phyloP scores from a whole-genome alignment of 1,140 invertebrate species.

The Aphelenchoides fujianensis region DNA sequence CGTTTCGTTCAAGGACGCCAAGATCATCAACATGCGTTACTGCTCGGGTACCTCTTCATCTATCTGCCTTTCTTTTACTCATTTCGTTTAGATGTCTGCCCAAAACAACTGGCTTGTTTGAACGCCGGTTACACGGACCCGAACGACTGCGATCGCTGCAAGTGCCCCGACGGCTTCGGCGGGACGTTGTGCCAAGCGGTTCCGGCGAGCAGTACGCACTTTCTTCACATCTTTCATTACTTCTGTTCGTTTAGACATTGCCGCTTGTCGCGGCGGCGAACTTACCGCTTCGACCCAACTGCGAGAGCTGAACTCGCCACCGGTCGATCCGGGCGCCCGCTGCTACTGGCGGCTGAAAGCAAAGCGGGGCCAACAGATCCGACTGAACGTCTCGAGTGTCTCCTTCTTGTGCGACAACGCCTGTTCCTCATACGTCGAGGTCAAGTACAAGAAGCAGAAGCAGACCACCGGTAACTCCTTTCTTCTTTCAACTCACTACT shows the following conservation, averaged over 20 bases:
- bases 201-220: slow-evolving; percentile 33
- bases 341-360: slow-evolving; percentile 56
- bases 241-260: slow-evolving; percentile 5
- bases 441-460: slow-evolving; percentile 51
- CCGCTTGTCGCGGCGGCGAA: slow-evolving; percentile 29
- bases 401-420: slow-evolving; percentile 53
- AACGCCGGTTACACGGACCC: slow-evolving; percentile 61
- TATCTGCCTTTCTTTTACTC: too few species aligned
- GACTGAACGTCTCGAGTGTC: slow-evolving; percentile 40
- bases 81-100: slow-evolving; percentile 47
- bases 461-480: slow-evolving; percentile 46
- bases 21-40: slow-evolving; percentile 58
- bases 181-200: slow-evolving; percentile 44
- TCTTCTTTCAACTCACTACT: too few species aligned
- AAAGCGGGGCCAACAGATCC: slow-evolving; percentile 39
- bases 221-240: slow-evolving; percentile 7
- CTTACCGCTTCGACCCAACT: slow-evolving; percentile 16
- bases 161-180: slow-evolving; percentile 55
- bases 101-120: slow-evolving; percentile 36
- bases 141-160: slow-evolving; percentile 54
- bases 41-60: slow-evolving; percentile 50
- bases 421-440: slow-evolving; percentile 53
- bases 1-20: slow-evolving; percentile 59
- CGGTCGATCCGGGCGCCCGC: slow-evolving; percentile 21
- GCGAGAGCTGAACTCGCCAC: slow-evolving; percentile 15